Evolutionary conservation across 1,140 invertebrate species (phyloP).

Genomic region (Lethrus apterus): DNA sequence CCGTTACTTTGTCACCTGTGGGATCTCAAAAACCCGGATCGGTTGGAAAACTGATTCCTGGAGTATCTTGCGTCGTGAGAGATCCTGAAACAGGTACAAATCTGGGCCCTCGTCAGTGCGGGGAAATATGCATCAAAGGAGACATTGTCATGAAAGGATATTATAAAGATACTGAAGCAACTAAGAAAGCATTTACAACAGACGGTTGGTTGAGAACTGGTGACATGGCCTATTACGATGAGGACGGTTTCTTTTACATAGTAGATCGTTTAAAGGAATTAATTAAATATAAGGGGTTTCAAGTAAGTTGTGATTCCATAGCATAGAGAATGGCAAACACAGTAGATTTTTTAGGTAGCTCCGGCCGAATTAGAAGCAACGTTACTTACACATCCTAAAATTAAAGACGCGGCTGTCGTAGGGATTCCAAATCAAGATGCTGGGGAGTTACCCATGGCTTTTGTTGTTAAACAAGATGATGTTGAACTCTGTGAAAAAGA

Average conservation of each 20-base stretch:
- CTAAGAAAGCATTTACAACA: constrained; percentile 55
- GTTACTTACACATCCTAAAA: constrained; percentile 51
- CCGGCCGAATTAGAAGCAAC: constrained; percentile 53
- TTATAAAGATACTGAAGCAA: constrained; percentile 62
- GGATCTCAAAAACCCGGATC: constrained; percentile 45
- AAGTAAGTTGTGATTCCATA: constrained; percentile 44
- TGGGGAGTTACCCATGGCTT: constrained; percentile 58
- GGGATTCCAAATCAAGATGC: constrained; percentile 51
- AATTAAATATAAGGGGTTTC: constrained; percentile 75
- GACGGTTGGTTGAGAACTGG: constrained; percentile 78
- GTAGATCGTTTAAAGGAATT: constrained; percentile 83
- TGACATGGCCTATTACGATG: constrained; percentile 72
- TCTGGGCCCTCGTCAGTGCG: constrained; percentile 52
- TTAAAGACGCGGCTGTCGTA: constrained; percentile 60
- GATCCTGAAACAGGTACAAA: constrained; percentile 53
- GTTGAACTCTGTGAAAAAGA: constrained; percentile 11
- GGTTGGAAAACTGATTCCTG: constrained; percentile 48
- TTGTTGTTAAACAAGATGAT: constrained; percentile 44
- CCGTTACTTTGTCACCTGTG: constrained; percentile 22
- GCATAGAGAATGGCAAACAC: background rate
- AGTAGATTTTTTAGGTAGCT: constrained; percentile 3
- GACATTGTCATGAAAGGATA: constrained; percentile 58
- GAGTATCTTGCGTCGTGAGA: constrained; percentile 50
- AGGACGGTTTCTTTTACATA: constrained; percentile 64
- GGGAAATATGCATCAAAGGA: constrained; percentile 65